Conservation (phyloP, 2,113 vertebrate species). For the Stegostoma tigrinum region DNA sequence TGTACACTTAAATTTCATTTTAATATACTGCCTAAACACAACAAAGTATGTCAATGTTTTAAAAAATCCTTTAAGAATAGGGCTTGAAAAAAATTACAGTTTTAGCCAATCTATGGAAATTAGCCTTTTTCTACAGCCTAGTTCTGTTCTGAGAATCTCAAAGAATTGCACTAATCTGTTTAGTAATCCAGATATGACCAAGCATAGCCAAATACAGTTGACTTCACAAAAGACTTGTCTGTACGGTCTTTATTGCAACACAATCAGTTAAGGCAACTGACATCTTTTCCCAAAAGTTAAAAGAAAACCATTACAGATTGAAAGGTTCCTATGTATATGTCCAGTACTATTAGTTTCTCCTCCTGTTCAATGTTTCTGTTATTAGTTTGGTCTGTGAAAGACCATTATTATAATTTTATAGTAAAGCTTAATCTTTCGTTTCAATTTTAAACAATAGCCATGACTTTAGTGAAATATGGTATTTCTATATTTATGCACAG, state of each 20-base stretch:
- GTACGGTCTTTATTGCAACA: too few species aligned
- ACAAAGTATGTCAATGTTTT: slow-evolving; percentile 13
- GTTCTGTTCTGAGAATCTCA: not conserved
- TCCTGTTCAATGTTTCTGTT: not conserved
- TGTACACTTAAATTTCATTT: slow-evolving; percentile 27
- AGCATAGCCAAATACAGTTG: not conserved
- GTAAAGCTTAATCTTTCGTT: not conserved
- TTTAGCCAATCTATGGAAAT: not conserved
- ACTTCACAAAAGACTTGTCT: not conserved
- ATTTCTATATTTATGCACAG: not conserved
- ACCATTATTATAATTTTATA: not conserved
- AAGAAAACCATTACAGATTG: not conserved
- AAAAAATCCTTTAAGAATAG: not conserved
- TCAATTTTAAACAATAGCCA: not conserved
- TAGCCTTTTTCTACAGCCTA: not conserved
- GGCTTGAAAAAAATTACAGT: not conserved
- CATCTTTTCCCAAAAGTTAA: too few species aligned
- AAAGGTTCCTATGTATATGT: too few species aligned
- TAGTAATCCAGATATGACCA: not conserved
- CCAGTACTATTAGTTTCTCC: too few species aligned
- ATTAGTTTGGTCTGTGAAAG: not conserved
- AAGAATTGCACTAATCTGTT: slow-evolving; percentile 16
- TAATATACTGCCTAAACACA: too few species aligned
- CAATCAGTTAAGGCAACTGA: too few species aligned
- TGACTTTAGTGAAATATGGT: not conserved